Evolutionary conservation across 2,113 vertebrate species (phyloP), one percentile per base, ranked within the genome.

Genomic region (Antennarius striatus): DNA sequence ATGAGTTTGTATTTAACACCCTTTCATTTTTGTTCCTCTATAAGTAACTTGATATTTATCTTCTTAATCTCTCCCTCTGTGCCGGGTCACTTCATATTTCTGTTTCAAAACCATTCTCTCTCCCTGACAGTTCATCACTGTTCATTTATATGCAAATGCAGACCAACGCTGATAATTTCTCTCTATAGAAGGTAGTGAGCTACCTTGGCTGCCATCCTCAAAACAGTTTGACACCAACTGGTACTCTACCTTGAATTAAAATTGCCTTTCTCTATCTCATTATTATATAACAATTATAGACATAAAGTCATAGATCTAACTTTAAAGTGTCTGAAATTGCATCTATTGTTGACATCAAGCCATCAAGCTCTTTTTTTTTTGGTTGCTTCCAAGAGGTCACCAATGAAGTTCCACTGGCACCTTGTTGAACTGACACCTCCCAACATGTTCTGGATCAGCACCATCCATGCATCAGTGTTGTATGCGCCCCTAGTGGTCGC

Each of bases 81-180:
- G 56, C 40, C 52, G 13, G 56, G 67, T 16, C 70, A 73, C 62
- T 80, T 65, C 51, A 63, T 63, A 36, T 36, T 36, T 36, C 32
- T 36, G 32, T 68, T 53, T 61, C 39, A 10, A 62, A 82, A 65
- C 73, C 70, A 16, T 74, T 62, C 55, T 47, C 63, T 71, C 74
- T 77, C 54, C 16, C 64, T 72, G 73, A 82, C 74, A 80, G 77
- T 80, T 85, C 73, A 80, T 55, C 63, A 68, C 70, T 66, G 58
- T 75, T 89, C 84, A 85, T 89, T 89, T 88, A 85, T 72, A 89
- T 89, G 82, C 82, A 89, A 89, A 86, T 90, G 84, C 54, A 57
- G 57, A 73, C 36, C 64, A 69, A 67, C 67, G 63, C 72, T 69
- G 77, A 86, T 85, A 17, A 73, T 86, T 89, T 73, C 68, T 66